Evolutionary conservation across 2,113 vertebrate genomes (phyloP), one percentile per base, ranked within the genome.

Genomic region (Clupea harengus): DNA sequence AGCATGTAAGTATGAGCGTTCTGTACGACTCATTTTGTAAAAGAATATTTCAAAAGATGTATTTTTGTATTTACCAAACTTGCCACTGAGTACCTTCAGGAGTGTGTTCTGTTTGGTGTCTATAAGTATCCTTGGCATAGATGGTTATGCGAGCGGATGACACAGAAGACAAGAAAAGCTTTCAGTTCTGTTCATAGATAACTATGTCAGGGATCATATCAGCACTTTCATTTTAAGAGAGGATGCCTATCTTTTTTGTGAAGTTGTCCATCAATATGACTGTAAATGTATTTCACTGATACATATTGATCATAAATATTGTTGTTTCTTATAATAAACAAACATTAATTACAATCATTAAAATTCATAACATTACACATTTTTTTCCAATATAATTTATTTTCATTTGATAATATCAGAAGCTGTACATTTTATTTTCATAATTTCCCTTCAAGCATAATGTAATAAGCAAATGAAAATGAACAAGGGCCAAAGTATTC

Each of bases 371-470:
- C 82, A 78, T 22, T 50, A n/a, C 80, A 80, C 10, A 28, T 67
- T 67, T 67, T 67, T 67, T 64, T 57, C 72, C 75, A 52, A 49
- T 81, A 81, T 87, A 1, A 47, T 89, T 91, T 90, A 88, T 89
- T 91, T 86, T 90, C 57, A 85, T 57, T 84, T 87, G 67, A 84
- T 85, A 81, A 85, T 85, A 50, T 85, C 84, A n/a, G 84, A 85
- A 90, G 89, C 89, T 89, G 89, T 89, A 89, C 89, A 90, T 88
- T 39, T 87, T 86, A 28, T 88, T 83, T 82, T 87, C 81, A 64
- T 17, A 32, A 75, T 80, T 45, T 72, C 15, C 25, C 44, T 81
- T 87, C 86, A 88, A 86, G 90, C 86, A 85, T 67, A 87, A 85
- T 85, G 84, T 86, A 75, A 32, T 75, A 75, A 89, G 87, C 84